These are phyloP conservation scores for Meloidogyne floridensis DNA, from an alignment of 1,140 invertebrate genomes.

Conservation along the genomic window DNA sequence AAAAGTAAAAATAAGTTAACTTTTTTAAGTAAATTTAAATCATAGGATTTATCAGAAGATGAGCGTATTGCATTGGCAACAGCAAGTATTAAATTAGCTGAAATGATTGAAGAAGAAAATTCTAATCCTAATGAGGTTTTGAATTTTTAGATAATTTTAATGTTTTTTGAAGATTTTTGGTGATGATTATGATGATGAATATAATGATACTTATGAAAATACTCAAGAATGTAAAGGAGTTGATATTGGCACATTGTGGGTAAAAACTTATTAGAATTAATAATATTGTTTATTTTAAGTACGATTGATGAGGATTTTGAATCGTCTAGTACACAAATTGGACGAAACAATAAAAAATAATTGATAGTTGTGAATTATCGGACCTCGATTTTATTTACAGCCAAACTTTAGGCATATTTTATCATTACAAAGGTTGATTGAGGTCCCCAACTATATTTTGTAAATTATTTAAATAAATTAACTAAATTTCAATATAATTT, in stretches of 20 bases:
- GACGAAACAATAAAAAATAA: too few species aligned
- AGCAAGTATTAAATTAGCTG: slow-evolving; percentile 1
- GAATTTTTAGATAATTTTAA: background rate
- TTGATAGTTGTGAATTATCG: too few species aligned
- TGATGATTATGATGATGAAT: slow-evolving; percentile 20
- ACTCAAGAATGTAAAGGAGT: slow-evolving; percentile 14
- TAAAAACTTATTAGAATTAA: background rate
- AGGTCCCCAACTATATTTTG: too few species aligned
- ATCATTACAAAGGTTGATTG: too few species aligned
- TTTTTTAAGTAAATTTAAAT: background rate
- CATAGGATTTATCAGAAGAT: slow-evolving; percentile 1
- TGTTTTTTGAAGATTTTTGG: background rate
- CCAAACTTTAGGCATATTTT: too few species aligned
- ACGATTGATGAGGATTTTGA: background rate
- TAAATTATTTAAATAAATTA: too few species aligned
- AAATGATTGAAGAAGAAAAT: slow-evolving; percentile 16
- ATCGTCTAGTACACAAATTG: background rate
- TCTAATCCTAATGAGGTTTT: background rate
- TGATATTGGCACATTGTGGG: slow-evolving; percentile 7
- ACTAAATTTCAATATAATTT: too few species aligned
- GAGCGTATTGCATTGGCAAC: background rate
- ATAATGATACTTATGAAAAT: slow-evolving; percentile 32
- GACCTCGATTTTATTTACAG: too few species aligned
- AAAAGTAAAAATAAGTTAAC: slow-evolving; percentile 16
- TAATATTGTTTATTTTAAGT: background rate